Evolutionary conservation across 2,888 invertebrate species (phyloP).

Genomic region (Aphidoletes aphidimyza): DNA sequence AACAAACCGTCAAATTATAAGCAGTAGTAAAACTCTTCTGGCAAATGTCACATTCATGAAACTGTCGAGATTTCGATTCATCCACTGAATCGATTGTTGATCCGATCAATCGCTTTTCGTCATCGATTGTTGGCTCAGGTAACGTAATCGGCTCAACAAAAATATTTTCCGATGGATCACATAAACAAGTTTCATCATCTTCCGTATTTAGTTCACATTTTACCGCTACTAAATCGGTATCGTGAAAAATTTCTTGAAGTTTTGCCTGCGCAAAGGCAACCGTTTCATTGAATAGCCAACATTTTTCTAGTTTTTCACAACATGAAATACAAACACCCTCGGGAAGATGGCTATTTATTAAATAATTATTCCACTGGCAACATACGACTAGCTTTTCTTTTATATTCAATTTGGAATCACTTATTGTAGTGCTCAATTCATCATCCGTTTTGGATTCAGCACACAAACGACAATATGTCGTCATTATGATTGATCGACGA

Average conservation of each 20-base stretch:
- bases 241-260: not conserved
- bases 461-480: conserved; percentile 18
- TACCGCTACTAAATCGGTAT: not conserved
- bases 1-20: conserved; percentile 21
- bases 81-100: not conserved
- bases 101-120: not conserved
- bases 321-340: not conserved
- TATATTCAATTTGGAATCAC: conserved; percentile 5
- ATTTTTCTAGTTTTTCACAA: conserved; percentile 36
- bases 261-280: not conserved
- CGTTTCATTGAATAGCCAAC: not conserved
- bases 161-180: not conserved
- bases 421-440: not conserved
- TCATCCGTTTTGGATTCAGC: conserved; percentile 23
- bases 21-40: conserved; percentile 23
- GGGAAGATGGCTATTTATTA: not conserved
- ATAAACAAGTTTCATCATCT: not conserved
- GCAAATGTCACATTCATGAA: not conserved
- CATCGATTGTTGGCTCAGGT: not conserved
- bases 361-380: conserved; percentile 32
- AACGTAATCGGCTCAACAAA: conserved; percentile 11
- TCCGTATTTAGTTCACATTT: not conserved
- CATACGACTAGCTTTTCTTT: conserved; percentile 24
- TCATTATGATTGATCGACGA: not conserved
- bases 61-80: not conserved